Evolutionary conservation across 2,888 invertebrate species (phyloP).

Genomic region (Neoitamus cyanurus): DNA sequence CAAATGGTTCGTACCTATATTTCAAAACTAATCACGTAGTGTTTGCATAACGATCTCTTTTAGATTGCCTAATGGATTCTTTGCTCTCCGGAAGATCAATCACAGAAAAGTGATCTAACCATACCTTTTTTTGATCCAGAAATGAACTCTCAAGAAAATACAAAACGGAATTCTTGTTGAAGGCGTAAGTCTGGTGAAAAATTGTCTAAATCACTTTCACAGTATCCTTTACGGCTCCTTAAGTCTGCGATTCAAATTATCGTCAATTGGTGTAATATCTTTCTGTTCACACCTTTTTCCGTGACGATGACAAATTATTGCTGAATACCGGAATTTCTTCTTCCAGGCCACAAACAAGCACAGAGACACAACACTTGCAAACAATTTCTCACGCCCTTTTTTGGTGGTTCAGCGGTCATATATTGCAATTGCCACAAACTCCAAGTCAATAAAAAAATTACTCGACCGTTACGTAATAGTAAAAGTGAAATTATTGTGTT

Average conservation of each 20-base stretch:
- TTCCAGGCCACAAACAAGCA: not conserved
- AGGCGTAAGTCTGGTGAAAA: not conserved
- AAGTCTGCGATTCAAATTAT: not conserved
- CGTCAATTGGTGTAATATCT: not conserved
- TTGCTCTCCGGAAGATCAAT: not conserved
- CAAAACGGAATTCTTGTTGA: not conserved
- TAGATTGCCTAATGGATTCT: not conserved
- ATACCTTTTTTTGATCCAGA: not conserved
- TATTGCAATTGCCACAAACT: not conserved
- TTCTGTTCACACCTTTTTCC: not conserved
- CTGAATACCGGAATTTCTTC: not conserved
- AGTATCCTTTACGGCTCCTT: not conserved
- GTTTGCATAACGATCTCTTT: not conserved
- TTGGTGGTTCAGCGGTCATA: not conserved
- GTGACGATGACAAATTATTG: not conserved
- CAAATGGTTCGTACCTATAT: not conserved
- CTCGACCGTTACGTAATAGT: slow-evolving; percentile 45
- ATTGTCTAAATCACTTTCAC: not conserved
- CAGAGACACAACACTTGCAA: not conserved
- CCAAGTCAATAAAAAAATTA: slow-evolving; percentile 16
- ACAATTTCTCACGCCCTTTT: not conserved
- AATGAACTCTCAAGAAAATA: not conserved
- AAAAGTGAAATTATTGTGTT: slow-evolving; percentile 49
- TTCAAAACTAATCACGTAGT: not conserved
- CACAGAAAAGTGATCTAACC: not conserved